Base-by-base conservation (phyloP, 2,797 vertebrate genomes). In the Eulemur rubriventer region DNA sequence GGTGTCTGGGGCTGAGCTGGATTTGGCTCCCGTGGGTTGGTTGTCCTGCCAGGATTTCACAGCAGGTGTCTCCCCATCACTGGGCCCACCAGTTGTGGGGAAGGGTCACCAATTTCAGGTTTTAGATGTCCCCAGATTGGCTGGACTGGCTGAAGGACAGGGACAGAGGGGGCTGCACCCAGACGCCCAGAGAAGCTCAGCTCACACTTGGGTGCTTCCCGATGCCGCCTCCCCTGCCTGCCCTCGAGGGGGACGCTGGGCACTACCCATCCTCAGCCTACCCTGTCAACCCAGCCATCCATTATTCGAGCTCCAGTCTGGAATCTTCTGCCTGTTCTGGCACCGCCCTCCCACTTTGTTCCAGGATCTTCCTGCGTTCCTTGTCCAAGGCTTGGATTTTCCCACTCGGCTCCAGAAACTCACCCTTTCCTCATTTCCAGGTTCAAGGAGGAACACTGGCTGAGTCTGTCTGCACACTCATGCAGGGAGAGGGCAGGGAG, bases 161-260 rank as follows among this genome's bases (percentile, higher is more conserved):
- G 1, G 4, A 3, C 24, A 1, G 30, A 59, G 18, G 76, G 10
- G 11, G 30, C 30, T 12, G 10, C 1, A 1, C 35, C 72, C 11
- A 4, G 41, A 22, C 30, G 28, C 79, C 5, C n/a, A 48, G 30
- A 65, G 73, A n/a, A 73, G 61, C 30, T 16, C 1, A 11, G 52
- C 4, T n/a, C 7, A 17, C 35, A 3, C 7, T 12, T 2, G 7
- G 0, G 24, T 0, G 0, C 35, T 26, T 12, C 52, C 72, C 1
- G 17, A 33, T 6, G 52, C 9, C 0, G 0, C 43, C 11, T 0
- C 28, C 2, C 22, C 65, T 1, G 2, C 35, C n/a, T 50, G 55
- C 28, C 33, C 33, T 65, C 2, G 63, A 65, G 16, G 33, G 28
- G 43, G n/a, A 22, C 16, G 30, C 33, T 24, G 61, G 24, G 22